Evolutionary conservation across 2,888 invertebrate species (phyloP).

Genomic region (Sarcophaga subvicina): DNA sequence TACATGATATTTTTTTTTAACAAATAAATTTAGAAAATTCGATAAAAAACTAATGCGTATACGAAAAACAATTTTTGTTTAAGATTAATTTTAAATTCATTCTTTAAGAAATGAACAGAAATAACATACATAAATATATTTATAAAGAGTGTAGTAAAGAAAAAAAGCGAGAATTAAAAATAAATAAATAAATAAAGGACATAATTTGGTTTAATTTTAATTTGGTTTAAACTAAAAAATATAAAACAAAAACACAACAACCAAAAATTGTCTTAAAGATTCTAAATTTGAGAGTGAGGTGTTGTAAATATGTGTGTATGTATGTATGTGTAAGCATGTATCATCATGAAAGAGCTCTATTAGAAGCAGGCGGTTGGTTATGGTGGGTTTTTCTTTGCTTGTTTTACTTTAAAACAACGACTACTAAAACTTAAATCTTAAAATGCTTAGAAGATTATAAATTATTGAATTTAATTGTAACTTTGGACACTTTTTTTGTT

Average conservation of each 20-base stretch:
- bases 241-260: conserved; percentile 1
- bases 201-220: background rate
- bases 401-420: conserved; percentile 41
- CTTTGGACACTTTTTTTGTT: conserved; percentile 62
- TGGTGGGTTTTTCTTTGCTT: conserved; percentile 38
- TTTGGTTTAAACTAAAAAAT: conserved; percentile 2
- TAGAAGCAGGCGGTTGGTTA: conserved; percentile 35
- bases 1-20: conserved; percentile 12
- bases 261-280: background rate
- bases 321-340: background rate
- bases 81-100: conserved; percentile 40
- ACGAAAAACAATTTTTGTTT: conserved; percentile 21
- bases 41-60: conserved; percentile 35
- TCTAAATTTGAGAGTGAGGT: conserved; percentile 12
- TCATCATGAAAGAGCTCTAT: conserved; percentile 28
- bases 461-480: conserved; percentile 56
- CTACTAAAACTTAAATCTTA: conserved; percentile 54
- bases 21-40: conserved; percentile 45
- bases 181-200: background rate
- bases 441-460: conserved; percentile 63
- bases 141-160: too few species aligned
- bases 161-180: conserved; percentile 9
- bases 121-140: conserved; percentile 42
- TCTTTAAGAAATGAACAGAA: conserved; percentile 25
- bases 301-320: background rate